These are phyloP conservation scores for Exephanes ischioxanthus DNA, from an alignment of 2,888 invertebrate genomes.

Conservation along the genomic window DNA sequence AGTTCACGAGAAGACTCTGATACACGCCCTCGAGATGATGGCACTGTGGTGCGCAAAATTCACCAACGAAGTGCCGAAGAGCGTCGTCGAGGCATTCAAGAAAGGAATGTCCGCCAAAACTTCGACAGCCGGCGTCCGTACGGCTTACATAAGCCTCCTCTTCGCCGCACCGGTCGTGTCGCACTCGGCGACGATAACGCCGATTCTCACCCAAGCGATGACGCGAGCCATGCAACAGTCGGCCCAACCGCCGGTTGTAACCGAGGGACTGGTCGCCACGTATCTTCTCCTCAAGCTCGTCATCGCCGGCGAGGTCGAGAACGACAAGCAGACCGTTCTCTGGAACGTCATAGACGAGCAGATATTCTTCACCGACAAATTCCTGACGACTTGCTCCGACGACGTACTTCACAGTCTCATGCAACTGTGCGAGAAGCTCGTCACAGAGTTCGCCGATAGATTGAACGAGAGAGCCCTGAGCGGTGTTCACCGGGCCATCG, in stretches of 20 bases:
- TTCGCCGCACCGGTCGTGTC: slow-evolving; percentile 75
- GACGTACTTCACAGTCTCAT: slow-evolving; percentile 91
- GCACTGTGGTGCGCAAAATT: slow-evolving; percentile 91
- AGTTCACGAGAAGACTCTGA: slow-evolving; percentile 96
- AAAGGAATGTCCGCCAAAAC: slow-evolving; percentile 92
- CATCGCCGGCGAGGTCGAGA: slow-evolving; percentile 84
- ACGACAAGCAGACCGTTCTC: slow-evolving; percentile 86
- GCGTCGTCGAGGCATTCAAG: slow-evolving; percentile 89
- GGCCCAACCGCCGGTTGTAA: slow-evolving; percentile 89
- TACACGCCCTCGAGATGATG: slow-evolving; percentile 93
- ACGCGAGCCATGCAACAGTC: slow-evolving; percentile 92
- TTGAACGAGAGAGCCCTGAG: slow-evolving; percentile 88
- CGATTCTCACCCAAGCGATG: slow-evolving; percentile 90
- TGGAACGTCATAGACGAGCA: slow-evolving; percentile 92
- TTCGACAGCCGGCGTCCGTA: slow-evolving; percentile 91
- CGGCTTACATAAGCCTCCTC: slow-evolving; percentile 92
- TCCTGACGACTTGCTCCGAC: slow-evolving; percentile 89
- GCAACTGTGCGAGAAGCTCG: slow-evolving; percentile 90
- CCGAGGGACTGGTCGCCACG: slow-evolving; percentile 90
- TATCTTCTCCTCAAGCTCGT: slow-evolving; percentile 89
- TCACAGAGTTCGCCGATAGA: slow-evolving; percentile 90
- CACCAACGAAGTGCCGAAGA: slow-evolving; percentile 88
- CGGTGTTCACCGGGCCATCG: slow-evolving; percentile 90
- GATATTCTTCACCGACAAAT: slow-evolving; percentile 93
- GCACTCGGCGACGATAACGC: slow-evolving; percentile 84